Percentiles rank a stretch among this genome's conserved stretches.
These are phyloP conservation scores for Pyrocoelia pectoralis DNA, from an alignment of 2,888 invertebrate genomes.

Conservation along the genomic window DNA sequence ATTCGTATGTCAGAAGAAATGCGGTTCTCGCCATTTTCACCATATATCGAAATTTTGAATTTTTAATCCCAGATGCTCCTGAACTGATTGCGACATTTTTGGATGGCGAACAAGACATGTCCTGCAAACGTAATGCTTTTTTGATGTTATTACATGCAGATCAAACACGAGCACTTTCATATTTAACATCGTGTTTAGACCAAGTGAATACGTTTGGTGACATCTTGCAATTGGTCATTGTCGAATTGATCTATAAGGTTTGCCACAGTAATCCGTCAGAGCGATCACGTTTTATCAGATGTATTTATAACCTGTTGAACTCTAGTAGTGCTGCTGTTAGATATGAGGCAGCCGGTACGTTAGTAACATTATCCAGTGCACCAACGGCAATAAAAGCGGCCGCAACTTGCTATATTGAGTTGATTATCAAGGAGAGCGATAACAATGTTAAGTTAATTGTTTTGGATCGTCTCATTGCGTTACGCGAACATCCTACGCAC, in stretches of 20 bases:
- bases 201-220: slow-evolving; percentile 96
- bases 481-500: slow-evolving; percentile 83
- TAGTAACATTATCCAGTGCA: slow-evolving; percentile 96
- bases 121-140: slow-evolving; percentile 98
- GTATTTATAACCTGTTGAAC: slow-evolving; percentile 96
- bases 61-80: slow-evolving; percentile 98
- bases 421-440: slow-evolving; percentile 99
- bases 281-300: slow-evolving; percentile 95
- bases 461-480: slow-evolving; percentile 87
- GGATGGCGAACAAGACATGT: slow-evolving; percentile 98
- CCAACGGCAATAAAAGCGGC: slow-evolving; percentile 92
- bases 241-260: slow-evolving; percentile 98
- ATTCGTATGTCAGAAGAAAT: slow-evolving; percentile 97
- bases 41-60: slow-evolving; percentile 98
- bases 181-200: slow-evolving; percentile 92
- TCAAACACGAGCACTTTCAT: slow-evolving; percentile 91
- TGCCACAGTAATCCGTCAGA: slow-evolving; percentile 97
- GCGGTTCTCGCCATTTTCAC: slow-evolving; percentile 99
- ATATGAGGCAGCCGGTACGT: slow-evolving; percentile 98
- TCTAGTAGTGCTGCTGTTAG: slow-evolving; percentile 95
- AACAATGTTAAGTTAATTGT: slow-evolving; percentile 99
- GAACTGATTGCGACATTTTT: slow-evolving; percentile 94
- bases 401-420: slow-evolving; percentile 96
- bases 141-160: slow-evolving; percentile 98
- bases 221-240: slow-evolving; percentile 97